Percentiles rank a stretch among this genome's conserved stretches.
Evolutionary conservation across 2,888 invertebrate genomes (phyloP).

Genomic region (Amblyteles armatorius): DNA sequence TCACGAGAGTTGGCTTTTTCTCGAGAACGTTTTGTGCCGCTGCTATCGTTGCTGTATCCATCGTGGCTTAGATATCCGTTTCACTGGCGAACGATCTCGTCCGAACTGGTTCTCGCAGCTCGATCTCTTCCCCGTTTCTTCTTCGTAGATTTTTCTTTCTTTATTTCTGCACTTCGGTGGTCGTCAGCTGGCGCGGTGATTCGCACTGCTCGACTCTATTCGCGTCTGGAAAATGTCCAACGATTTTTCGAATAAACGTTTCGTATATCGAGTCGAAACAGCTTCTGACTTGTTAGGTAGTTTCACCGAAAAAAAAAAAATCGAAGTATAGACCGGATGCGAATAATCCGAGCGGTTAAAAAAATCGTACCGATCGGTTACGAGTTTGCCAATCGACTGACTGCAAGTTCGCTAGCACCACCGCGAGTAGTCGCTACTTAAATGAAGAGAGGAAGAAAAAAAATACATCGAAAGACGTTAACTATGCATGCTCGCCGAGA

Average conservation of each 20-base stretch:
- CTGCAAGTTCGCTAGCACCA: not conserved
- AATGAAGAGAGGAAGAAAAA: constrained; percentile 5
- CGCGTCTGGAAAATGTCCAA: constrained; percentile 3
- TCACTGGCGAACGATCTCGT: constrained; percentile 53
- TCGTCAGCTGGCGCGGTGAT: constrained; percentile 9
- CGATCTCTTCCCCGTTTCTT: constrained; percentile 36
- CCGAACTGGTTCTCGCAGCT: constrained; percentile 50
- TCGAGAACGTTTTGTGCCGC: constrained; percentile 72
- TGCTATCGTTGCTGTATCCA: constrained; percentile 69
- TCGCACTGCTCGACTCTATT: constrained; percentile 1
- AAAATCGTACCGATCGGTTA: constrained; percentile 26
- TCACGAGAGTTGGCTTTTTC: constrained; percentile 78
- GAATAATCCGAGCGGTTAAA: not conserved
- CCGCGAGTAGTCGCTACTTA: constrained; percentile 6
- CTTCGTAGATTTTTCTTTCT: constrained; percentile 35
- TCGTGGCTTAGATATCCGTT: constrained; percentile 61
- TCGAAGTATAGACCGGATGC: not conserved
- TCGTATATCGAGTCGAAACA: not conserved
- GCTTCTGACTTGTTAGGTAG: not conserved
- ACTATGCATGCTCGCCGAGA: constrained; percentile 26
- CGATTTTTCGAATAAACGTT: not conserved
- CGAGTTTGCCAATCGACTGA: constrained; percentile 10
- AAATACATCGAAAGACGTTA: constrained; percentile 33
- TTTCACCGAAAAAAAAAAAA: not conserved
- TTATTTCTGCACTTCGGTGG: not conserved